A percentile compares a stretch with the other conserved stretches of the same genome.
phyloP scores from a whole-genome alignment of 2,113 vertebrate species.

The Artemisiospiza belli region DNA sequence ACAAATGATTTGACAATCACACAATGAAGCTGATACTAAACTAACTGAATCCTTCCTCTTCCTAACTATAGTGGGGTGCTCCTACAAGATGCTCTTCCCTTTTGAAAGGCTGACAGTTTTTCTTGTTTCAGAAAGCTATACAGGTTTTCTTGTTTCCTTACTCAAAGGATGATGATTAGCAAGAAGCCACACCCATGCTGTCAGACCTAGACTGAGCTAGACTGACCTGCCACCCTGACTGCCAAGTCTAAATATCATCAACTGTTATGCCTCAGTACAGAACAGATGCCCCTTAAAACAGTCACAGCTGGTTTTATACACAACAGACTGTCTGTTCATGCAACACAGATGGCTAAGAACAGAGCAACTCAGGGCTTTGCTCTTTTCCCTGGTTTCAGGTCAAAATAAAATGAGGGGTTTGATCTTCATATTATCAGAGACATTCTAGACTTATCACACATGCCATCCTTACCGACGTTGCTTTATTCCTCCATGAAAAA shows the following conservation, averaged over 20 bases:
- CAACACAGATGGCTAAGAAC: background rate
- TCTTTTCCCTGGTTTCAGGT: background rate
- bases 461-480: background rate
- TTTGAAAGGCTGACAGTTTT: background rate
- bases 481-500: background rate
- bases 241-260: background rate
- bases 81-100: background rate
- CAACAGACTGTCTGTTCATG: background rate
- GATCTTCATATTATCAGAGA: background rate
- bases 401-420: background rate
- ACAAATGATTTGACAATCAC: background rate
- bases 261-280: background rate
- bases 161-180: background rate
- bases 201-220: background rate
- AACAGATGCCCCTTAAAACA: slow-evolving; percentile 22
- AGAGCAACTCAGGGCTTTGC: background rate
- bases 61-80: background rate
- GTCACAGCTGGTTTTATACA: slow-evolving; percentile 2
- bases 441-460: background rate
- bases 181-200: background rate
- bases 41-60: background rate
- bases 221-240: background rate
- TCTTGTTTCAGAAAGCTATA: background rate
- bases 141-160: background rate
- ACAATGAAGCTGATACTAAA: background rate